Evolutionary conservation across 2,113 vertebrate genomes (phyloP).

Genomic region (Aspidoscelis tigris): DNA sequence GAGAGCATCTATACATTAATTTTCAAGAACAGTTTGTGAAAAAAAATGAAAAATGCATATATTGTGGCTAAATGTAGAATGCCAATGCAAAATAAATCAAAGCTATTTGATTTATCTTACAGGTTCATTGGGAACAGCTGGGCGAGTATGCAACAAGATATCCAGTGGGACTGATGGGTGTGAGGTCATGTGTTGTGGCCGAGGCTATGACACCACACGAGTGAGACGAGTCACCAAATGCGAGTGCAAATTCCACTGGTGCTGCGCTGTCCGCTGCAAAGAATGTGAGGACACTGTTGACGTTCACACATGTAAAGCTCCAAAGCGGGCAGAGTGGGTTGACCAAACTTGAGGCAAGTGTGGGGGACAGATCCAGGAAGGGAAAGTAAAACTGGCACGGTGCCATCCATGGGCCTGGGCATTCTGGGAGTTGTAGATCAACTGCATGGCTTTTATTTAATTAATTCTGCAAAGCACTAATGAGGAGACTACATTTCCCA

Average conservation of each 20-base stretch:
- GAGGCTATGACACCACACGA: constrained; percentile 98
- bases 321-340: constrained; percentile 91
- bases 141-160: constrained; percentile 91
- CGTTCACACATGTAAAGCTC: constrained; percentile 95
- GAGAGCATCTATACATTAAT: not conserved
- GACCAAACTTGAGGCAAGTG: constrained; percentile 83
- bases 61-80: too few relatives aligned
- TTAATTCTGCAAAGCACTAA: constrained; percentile 85
- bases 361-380: rapidly evolving
- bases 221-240: constrained; percentile 92
- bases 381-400: constrained; percentile 45
- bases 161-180: constrained; percentile 92
- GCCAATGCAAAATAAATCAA: not conserved
- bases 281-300: constrained; percentile 95
- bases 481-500: constrained; percentile 75
- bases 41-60: too few relatives aligned
- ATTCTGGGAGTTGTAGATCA: constrained; percentile 84
- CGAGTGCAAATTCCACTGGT: constrained; percentile 99
- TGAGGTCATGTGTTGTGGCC: constrained; percentile 98
- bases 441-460: constrained; percentile 91
- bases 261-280: constrained; percentile 94
- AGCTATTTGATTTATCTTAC: constrained; percentile 9
- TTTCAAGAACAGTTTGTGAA: not conserved
- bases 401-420: constrained; percentile 71
- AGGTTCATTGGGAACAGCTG: constrained; percentile 95